Evolutionary conservation across 2,888 invertebrate species (phyloP), one percentile per base, ranked within the genome.

Genomic region (Mycalesis mineus): DNA sequence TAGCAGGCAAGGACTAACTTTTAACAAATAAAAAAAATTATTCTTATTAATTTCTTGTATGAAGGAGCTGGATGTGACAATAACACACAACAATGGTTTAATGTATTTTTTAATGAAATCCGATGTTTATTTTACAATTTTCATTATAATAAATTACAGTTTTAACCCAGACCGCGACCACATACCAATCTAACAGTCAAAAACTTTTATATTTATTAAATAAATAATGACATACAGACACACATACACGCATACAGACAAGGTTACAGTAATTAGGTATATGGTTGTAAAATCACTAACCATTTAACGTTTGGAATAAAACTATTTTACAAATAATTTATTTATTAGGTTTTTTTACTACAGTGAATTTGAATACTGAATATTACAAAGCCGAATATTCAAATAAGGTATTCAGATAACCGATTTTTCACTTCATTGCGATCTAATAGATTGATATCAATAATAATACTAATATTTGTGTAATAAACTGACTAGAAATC

Each of bases 71-170:
- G 22, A 5, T 22, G 22, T 22, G 31, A 9, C 55, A 58, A 57
- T 53, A 36, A 60, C 52, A 56, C 17, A 47, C 22, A 9, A 22
- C 45, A 63, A 22, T 47, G 37, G 47, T 63, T 63, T 60, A 59
- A 56, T 62, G 62, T 81, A 77, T 87, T 85, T 88, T 86, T 84
- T 87, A 83, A 75, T 86, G 83, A 88, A 88, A 86, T 82, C 78
- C 77, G 80, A 84, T 84, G 28, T 84, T 62, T 86, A 84, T 78
- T 65, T 78, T 84, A 85, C 80, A 83, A 77, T 79, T 76, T 75
- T 76, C n/a, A 14, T 51, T 75, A 74, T 66, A 65, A 65, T 68
- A 75, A 82, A 80, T 82, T 82, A 84, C 75, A 79, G 22, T 65
- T 80, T 47, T 78, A 74, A 66, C 68, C 78, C 81, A 77, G 77